phyloP scores from a whole-genome alignment of 2,888 invertebrate species.

The Macrosiphum euphorbiae region DNA sequence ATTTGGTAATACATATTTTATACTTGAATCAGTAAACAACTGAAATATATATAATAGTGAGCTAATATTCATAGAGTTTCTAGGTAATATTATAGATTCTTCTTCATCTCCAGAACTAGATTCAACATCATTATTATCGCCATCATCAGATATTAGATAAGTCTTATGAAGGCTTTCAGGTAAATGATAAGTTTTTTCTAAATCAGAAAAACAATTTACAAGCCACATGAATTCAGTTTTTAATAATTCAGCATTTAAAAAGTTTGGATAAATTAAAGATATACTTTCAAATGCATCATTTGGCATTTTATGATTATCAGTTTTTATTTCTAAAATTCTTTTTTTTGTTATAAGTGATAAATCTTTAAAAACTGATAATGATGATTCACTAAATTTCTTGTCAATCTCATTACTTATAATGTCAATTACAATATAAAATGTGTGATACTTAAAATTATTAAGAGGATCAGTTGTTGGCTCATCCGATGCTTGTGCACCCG shows the following conservation, averaged over 20 bases:
- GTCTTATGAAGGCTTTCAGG: not conserved
- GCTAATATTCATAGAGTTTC: not conserved
- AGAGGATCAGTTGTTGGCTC: conserved; percentile 17
- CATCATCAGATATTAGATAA: not conserved
- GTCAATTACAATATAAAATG: conserved; percentile 24
- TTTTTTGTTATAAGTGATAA: conserved; percentile 25
- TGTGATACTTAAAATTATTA: conserved; percentile 32
- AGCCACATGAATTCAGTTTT: not conserved
- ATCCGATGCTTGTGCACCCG: conserved; percentile 9
- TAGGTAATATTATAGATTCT: not conserved
- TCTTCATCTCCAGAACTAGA: not conserved
- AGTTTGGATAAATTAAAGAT: not conserved
- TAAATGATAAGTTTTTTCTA: conserved; percentile 5
- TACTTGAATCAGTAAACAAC: not conserved
- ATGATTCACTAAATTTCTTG: not conserved
- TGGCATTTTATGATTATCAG: not conserved
- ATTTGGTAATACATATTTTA: not conserved
- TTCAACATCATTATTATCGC: not conserved
- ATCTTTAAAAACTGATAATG: conserved; percentile 16
- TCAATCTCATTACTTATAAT: conserved; percentile 26
- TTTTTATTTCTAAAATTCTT: conserved; percentile 39
- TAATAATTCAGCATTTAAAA: not conserved
- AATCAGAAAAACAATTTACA: not conserved
- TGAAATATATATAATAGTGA: not conserved
- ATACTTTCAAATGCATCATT: not conserved